These are phyloP conservation scores for Astreopora myriophthalma DNA, from an alignment of 64 coral and sea anemone species.

Conservation along the genomic window DNA sequence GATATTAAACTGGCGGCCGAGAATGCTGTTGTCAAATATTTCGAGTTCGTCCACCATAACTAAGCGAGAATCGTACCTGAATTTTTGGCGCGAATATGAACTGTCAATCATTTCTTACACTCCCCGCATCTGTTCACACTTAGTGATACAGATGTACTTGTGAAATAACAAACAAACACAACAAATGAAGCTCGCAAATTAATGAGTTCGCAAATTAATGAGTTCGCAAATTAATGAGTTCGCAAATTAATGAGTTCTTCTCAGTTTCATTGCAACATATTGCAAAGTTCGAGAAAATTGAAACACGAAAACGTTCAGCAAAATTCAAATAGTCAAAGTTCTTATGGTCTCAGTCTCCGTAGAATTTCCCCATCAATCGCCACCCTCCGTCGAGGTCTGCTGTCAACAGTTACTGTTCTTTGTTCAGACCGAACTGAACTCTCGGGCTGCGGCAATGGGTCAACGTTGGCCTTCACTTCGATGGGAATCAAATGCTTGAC, in stretches of 20 bases:
- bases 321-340: background rate
- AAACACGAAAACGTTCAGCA: background rate
- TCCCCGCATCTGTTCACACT: background rate
- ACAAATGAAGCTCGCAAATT: background rate
- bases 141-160: background rate
- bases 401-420: background rate
- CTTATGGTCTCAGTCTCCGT: background rate
- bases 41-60: too few species aligned
- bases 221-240: too few species aligned
- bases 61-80: too few species aligned
- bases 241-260: too few species aligned
- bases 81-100: too few species aligned
- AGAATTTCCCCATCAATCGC: background rate
- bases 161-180: background rate
- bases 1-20: too few species aligned
- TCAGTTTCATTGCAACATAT: background rate
- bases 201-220: too few species aligned
- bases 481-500: constrained; percentile 50
- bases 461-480: constrained; percentile 8
- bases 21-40: too few species aligned
- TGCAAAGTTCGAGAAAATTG: background rate
- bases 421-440: background rate
- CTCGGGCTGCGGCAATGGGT: background rate
- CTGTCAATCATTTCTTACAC: background rate
- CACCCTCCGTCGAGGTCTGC: background rate